A percentile compares a stretch with the other conserved stretches of the same genome.
Conservation (phyloP, 2,113 vertebrate genomes). For the Lynx canadensis region DNA sequence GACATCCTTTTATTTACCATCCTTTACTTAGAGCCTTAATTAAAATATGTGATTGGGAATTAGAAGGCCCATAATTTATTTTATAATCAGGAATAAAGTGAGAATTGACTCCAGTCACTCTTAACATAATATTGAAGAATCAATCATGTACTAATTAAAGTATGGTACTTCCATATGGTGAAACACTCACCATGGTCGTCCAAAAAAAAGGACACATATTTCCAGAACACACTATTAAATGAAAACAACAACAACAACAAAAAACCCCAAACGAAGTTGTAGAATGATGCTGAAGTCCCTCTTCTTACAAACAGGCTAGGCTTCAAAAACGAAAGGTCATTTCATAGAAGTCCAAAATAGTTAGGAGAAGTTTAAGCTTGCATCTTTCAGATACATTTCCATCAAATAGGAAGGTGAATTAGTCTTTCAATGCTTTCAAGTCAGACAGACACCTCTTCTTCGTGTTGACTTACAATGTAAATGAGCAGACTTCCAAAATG, state of each 20-base stretch:
- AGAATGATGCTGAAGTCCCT: not conserved
- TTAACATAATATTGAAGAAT: not conserved
- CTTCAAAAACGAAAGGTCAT: not conserved
- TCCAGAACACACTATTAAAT: not conserved
- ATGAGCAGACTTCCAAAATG: not conserved
- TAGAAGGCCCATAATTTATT: not conserved
- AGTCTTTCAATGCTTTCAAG: not conserved
- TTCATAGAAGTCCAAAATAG: not conserved
- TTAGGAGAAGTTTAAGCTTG: not conserved
- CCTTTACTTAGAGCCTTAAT: not conserved
- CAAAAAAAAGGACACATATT: not conserved
- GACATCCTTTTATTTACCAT: not conserved
- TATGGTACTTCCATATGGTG: not conserved
- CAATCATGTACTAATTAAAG: not conserved
- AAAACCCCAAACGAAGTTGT: not conserved
- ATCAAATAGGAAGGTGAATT: not conserved
- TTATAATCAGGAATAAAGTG: not conserved
- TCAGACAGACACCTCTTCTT: not conserved
- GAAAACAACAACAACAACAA: not conserved
- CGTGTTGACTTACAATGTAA: not conserved
- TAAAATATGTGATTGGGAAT: constrained; percentile 6
- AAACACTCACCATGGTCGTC: not conserved
- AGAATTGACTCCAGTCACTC: not conserved
- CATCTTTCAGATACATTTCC: not conserved
- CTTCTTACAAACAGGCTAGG: not conserved